phyloP scores from a whole-genome alignment of 1,140 invertebrate genomes.

The Elymnias hypermnestra region DNA sequence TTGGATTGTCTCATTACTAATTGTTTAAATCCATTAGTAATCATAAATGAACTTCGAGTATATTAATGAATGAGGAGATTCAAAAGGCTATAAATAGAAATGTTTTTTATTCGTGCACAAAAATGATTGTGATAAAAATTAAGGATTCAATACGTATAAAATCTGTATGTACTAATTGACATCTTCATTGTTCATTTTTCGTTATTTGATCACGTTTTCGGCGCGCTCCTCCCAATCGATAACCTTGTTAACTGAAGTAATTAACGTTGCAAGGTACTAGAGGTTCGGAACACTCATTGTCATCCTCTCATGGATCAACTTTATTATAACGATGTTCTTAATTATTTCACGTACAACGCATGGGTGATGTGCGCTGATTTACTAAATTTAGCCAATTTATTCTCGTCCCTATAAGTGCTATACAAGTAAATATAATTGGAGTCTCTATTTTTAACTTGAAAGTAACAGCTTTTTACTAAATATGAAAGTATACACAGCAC shows the following conservation, averaged over 20 bases:
- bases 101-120: no score
- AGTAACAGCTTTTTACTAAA: not conserved
- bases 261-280: slow-evolving; percentile 22
- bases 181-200: slow-evolving; percentile 11
- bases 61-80: no score
- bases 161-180: slow-evolving; percentile 7
- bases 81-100: no score
- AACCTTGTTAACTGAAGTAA: slow-evolving; percentile 25
- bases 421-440: not conserved
- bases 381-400: slow-evolving; percentile 1
- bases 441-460: not conserved
- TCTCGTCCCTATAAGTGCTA: no score
- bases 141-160: no score
- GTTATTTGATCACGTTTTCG: slow-evolving; percentile 18
- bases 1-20: no score
- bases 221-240: slow-evolving; percentile 18
- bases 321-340: slow-evolving; percentile 24
- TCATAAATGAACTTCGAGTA: no score
- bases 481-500: no score
- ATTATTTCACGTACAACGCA: slow-evolving; percentile 14
- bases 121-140: no score
- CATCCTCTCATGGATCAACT: slow-evolving; percentile 20
- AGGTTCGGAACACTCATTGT: slow-evolving; percentile 23
- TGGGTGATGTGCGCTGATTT: not conserved
- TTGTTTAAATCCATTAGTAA: no score